Evolutionary conservation across 2,113 vertebrate species (phyloP).

Genomic region (Callaeas wilsoni): DNA sequence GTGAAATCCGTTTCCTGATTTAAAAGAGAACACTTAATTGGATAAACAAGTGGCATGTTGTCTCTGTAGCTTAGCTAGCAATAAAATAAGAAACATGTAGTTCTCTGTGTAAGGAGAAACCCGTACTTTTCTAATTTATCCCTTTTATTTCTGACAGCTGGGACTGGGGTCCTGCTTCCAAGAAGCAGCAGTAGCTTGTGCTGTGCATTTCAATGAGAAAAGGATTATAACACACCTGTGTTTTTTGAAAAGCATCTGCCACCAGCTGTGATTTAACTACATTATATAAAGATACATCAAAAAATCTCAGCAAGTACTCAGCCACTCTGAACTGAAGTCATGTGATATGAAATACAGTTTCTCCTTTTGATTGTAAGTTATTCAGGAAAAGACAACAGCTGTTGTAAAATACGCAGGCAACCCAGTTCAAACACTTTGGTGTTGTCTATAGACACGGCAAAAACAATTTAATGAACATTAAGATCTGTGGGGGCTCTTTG

Average conservation of each 20-base stretch:
- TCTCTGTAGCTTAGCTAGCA: not conserved
- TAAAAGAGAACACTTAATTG: not conserved
- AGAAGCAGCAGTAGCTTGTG: not conserved
- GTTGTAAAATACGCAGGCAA: not conserved
- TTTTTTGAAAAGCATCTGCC: not conserved
- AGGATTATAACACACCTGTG: not conserved
- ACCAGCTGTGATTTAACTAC: not conserved
- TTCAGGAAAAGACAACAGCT: not conserved
- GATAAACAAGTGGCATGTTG: not conserved
- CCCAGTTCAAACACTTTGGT: not conserved
- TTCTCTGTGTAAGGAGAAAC: not conserved
- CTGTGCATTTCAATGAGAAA: not conserved
- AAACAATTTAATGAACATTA: not conserved
- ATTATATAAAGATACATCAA: not conserved
- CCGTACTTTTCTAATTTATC: not conserved
- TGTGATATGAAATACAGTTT: not conserved
- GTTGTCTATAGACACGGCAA: not conserved
- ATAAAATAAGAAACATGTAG: not conserved
- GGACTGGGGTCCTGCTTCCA: not conserved
- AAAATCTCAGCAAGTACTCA: not conserved
- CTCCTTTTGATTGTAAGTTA: not conserved
- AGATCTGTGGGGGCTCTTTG: not conserved
- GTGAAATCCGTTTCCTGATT: not conserved
- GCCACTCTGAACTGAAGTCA: not conserved
- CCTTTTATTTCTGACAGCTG: not conserved